Conservation (phyloP, 2,888 invertebrate genomes). For the Coleophora deauratella region DNA sequence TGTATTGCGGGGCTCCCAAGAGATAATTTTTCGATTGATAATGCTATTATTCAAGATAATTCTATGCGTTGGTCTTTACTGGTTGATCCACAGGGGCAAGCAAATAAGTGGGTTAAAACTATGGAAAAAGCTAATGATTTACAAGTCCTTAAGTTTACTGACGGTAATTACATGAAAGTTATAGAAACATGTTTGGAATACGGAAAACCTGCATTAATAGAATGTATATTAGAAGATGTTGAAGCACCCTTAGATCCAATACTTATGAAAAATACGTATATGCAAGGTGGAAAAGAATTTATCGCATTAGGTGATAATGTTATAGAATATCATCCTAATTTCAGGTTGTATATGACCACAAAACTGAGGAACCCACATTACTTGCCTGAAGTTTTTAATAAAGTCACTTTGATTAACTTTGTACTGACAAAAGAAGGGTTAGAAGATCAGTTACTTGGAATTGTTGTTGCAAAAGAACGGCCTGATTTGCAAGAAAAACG, state of each 20-base stretch:
- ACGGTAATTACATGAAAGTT: constrained; percentile 82
- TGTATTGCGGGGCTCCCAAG: constrained; percentile 86
- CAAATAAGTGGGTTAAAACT: constrained; percentile 89
- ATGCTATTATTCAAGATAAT: constrained; percentile 87
- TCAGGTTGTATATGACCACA: constrained; percentile 87
- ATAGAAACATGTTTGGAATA: constrained; percentile 83
- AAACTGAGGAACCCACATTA: constrained; percentile 90
- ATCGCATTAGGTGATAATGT: constrained; percentile 86
- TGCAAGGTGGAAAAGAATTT: constrained; percentile 81
- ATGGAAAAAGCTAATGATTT: constrained; percentile 84
- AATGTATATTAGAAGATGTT: constrained; percentile 84
- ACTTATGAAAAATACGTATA: constrained; percentile 82
- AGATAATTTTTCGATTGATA: constrained; percentile 88
- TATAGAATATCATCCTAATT: constrained; percentile 83
- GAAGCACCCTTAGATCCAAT: constrained; percentile 87
- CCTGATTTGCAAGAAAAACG: constrained; percentile 88
- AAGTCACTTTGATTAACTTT: constrained; percentile 88
- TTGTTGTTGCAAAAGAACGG: constrained; percentile 88
- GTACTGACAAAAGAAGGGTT: constrained; percentile 87
- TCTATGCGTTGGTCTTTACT: constrained; percentile 86
- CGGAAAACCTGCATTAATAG: constrained; percentile 84
- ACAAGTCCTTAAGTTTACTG: constrained; percentile 81
- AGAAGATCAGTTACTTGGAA: constrained; percentile 88
- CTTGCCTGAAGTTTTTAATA: constrained; percentile 87
- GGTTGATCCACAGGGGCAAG: constrained; percentile 90